Evolutionary conservation across 2,888 invertebrate genomes (phyloP).

Genomic region (Lithophane leautieri): DNA sequence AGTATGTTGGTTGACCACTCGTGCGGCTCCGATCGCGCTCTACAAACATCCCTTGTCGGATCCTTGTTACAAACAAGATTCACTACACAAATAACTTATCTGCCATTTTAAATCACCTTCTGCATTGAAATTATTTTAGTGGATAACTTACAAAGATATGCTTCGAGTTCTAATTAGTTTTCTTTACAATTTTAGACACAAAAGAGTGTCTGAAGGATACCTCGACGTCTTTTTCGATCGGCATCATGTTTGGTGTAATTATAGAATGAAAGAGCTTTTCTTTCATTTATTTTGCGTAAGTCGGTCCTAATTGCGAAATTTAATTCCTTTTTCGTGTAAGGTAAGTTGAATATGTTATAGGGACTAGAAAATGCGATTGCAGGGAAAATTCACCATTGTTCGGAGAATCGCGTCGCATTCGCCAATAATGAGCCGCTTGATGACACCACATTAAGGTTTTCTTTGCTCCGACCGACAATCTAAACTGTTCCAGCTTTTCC

Average conservation of each 20-base stretch:
- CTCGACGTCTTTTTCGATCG: constrained; percentile 48
- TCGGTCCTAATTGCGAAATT: constrained; percentile 24
- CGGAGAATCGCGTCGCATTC: constrained; percentile 14
- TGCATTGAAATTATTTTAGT: constrained; percentile 28
- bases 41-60: constrained; percentile 49
- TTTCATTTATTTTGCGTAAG: constrained; percentile 20
- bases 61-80: constrained; percentile 47
- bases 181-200: constrained; percentile 55
- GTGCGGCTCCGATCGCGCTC: constrained; percentile 43
- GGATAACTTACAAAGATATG: constrained; percentile 36
- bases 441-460: constrained; percentile 14
- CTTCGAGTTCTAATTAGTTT: constrained; percentile 60
- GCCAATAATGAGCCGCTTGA: constrained; percentile 33
- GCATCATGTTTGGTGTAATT: constrained; percentile 50
- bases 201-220: constrained; percentile 51
- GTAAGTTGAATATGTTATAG: constrained; percentile 4
- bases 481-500: constrained; percentile 5
- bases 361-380: constrained; percentile 20
- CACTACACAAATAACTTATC: constrained; percentile 45
- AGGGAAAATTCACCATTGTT: constrained; percentile 17
- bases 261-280: constrained; percentile 38
- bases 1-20: constrained; percentile 62
- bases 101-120: constrained; percentile 32
- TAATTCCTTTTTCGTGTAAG: constrained; percentile 28
- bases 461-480: constrained; percentile 2